phyloP scores from a whole-genome alignment of 2,888 invertebrate genomes.

The Drosophila nigricruria region DNA sequence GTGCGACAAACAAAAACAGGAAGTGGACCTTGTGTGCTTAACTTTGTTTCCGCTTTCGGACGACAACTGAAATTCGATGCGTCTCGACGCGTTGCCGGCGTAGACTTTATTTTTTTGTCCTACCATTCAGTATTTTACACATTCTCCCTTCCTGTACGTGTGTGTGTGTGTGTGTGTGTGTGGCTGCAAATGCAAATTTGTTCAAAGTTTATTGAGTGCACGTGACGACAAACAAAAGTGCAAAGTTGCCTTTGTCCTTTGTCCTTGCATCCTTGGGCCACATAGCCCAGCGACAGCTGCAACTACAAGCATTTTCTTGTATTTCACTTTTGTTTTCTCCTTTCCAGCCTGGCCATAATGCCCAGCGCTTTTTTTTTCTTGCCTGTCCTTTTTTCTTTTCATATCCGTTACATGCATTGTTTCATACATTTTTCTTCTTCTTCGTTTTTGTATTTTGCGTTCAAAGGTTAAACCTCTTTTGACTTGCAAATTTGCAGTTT shows the following conservation, averaged over 20 bases:
- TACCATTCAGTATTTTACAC: slow-evolving; percentile 8
- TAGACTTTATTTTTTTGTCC: background rate
- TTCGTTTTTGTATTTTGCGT: slow-evolving; percentile 4
- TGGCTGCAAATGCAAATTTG: slow-evolving; percentile 77
- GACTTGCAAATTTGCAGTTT: slow-evolving; percentile 48
- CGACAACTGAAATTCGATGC: slow-evolving; percentile 73
- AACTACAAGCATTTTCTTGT: slow-evolving; percentile 27
- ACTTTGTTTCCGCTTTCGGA: slow-evolving; percentile 71
- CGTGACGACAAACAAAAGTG: slow-evolving; percentile 80
- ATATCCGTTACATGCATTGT: slow-evolving; percentile 19
- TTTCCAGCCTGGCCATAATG: slow-evolving; percentile 26
- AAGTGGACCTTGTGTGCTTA: slow-evolving; percentile 78
- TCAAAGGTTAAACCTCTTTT: slow-evolving; percentile 40
- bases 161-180: slow-evolving; percentile 38
- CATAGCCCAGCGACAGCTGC: slow-evolving; percentile 5
- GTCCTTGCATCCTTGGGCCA: slow-evolving; percentile 25
- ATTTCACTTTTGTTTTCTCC: slow-evolving; percentile 30
- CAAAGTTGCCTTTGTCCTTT: slow-evolving; percentile 62
- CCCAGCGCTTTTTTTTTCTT: background rate
- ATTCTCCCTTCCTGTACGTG: slow-evolving; percentile 9
- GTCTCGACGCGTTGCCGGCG: slow-evolving; percentile 19
- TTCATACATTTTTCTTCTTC: background rate
- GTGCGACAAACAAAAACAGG: slow-evolving; percentile 76
- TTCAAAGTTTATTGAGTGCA: slow-evolving; percentile 82
- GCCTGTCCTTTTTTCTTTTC: background rate